Evolutionary conservation across 2,888 invertebrate species (phyloP).

Genomic region (Drosophila ustulata): DNA sequence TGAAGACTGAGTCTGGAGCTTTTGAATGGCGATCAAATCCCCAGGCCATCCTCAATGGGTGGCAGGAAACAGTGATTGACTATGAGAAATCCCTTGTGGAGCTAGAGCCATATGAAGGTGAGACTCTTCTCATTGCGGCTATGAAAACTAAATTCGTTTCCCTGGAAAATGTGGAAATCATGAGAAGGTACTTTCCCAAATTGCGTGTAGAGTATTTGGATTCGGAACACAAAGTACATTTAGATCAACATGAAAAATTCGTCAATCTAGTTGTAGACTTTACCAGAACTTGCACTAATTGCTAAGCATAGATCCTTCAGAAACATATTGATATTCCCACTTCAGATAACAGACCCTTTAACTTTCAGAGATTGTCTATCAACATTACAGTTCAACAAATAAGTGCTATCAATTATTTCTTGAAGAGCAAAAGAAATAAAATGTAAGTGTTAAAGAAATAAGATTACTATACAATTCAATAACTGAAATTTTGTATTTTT

Average conservation of each 20-base stretch:
- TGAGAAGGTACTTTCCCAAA: slow-evolving; percentile 44
- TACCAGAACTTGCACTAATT: slow-evolving; percentile 12
- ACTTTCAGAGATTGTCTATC: too few relatives aligned
- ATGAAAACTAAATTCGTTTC: slow-evolving; percentile 20
- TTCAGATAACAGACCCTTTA: too few relatives aligned
- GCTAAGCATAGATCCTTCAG: too few relatives aligned
- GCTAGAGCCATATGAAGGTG: slow-evolving; percentile 35
- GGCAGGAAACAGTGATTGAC: slow-evolving; percentile 24
- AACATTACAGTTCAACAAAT: neutral
- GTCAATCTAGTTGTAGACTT: slow-evolving; percentile 36
- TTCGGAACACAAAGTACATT: slow-evolving; percentile 22
- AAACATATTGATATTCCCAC: too few relatives aligned
- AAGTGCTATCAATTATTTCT: too few relatives aligned
- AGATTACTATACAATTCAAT: too few relatives aligned
- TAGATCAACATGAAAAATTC: slow-evolving; percentile 36
- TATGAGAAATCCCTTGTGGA: slow-evolving; percentile 32
- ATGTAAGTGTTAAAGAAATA: too few relatives aligned
- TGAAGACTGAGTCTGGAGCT: slow-evolving; percentile 8
- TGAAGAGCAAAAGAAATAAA: too few relatives aligned
- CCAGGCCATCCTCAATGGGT: slow-evolving; percentile 35
- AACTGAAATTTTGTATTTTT: too few relatives aligned
- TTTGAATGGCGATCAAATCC: slow-evolving; percentile 46
- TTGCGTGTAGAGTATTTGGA: slow-evolving; percentile 39
- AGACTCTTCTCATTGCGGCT: slow-evolving; percentile 42
- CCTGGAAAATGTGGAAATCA: slow-evolving; percentile 10